Evolutionary conservation across 1,140 invertebrate species (phyloP).

Genomic region (Tetramorium parvispinum): DNA sequence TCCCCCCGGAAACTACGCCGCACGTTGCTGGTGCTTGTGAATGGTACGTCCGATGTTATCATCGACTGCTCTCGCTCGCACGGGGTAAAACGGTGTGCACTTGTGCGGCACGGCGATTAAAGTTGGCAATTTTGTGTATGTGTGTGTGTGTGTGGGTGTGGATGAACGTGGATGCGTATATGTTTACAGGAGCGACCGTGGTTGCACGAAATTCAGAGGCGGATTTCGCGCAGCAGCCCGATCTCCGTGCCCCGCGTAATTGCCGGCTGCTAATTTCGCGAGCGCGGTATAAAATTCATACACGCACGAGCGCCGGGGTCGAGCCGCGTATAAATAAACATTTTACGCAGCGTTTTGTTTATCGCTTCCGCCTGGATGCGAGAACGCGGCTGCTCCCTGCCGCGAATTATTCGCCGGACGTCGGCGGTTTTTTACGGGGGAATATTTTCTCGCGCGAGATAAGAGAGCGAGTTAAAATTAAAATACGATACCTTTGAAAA

Average conservation of each 20-base stretch:
- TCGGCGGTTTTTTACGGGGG: background rate
- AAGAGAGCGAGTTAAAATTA: background rate
- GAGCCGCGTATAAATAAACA: conserved; percentile 61
- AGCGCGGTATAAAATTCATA: background rate
- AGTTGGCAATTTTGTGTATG: background rate
- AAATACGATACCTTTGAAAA: background rate
- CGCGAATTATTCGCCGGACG: background rate
- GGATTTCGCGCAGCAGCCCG: background rate
- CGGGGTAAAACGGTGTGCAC: background rate
- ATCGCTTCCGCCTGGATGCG: background rate
- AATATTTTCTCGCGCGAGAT: background rate
- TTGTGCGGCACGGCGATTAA: conserved; percentile 5
- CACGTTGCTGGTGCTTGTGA: background rate
- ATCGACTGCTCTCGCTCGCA: background rate
- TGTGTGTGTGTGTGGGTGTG: background rate
- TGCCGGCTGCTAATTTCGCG: background rate
- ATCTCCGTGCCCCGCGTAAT: conserved; percentile 6
- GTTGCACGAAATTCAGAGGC: background rate
- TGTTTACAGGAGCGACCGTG: background rate
- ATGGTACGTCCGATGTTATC: conserved; percentile 20
- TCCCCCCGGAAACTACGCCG: conserved; percentile 12
- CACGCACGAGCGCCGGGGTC: background rate
- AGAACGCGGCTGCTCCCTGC: background rate
- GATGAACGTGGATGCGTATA: background rate
- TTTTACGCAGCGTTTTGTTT: conserved; percentile 60